Percentiles rank a stretch among this genome's conserved stretches.
Conservation (phyloP, 2,888 invertebrate species). For the Erpobdella octoculata region DNA sequence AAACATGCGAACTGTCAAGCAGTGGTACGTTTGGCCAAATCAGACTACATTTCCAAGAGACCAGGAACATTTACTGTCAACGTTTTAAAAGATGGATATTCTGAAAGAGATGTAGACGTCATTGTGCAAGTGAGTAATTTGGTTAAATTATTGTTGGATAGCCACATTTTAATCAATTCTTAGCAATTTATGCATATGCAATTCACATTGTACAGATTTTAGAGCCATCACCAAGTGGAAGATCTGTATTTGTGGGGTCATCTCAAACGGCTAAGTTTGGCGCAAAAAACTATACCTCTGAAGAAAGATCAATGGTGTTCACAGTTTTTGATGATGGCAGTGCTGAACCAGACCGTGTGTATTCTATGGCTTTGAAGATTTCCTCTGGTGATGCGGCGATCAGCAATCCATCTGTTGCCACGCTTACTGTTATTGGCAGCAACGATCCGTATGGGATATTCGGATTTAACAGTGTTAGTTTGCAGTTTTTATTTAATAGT, state of each 20-base stretch:
- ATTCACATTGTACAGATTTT: slow-evolving; percentile 21
- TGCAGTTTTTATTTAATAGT: background rate
- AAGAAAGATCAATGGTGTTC: slow-evolving; percentile 40
- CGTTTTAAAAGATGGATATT: slow-evolving; percentile 38
- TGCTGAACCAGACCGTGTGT: slow-evolving; percentile 45
- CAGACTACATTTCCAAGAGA: slow-evolving; percentile 36
- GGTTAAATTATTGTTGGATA: background rate
- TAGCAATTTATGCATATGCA: background rate
- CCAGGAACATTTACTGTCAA: slow-evolving; percentile 41
- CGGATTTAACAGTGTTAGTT: slow-evolving; percentile 43
- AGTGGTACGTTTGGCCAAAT: slow-evolving; percentile 37
- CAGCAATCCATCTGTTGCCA: slow-evolving; percentile 38
- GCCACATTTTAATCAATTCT: background rate
- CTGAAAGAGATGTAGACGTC: slow-evolving; percentile 40
- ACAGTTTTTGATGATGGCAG: slow-evolving; percentile 44
- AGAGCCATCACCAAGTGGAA: slow-evolving; percentile 26
- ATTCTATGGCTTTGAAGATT: slow-evolving; percentile 39
- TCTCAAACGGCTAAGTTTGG: slow-evolving; percentile 44
- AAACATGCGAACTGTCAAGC: slow-evolving; percentile 13
- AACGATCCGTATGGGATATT: slow-evolving; percentile 50
- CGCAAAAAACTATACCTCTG: slow-evolving; percentile 36
- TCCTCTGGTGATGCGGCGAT: slow-evolving; percentile 38
- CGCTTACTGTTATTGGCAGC: slow-evolving; percentile 45
- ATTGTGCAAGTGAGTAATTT: slow-evolving; percentile 42
- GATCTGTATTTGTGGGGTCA: slow-evolving; percentile 45